Base-by-base conservation (phyloP, 2,888 invertebrate species). In the Plagiodera versicolora region DNA sequence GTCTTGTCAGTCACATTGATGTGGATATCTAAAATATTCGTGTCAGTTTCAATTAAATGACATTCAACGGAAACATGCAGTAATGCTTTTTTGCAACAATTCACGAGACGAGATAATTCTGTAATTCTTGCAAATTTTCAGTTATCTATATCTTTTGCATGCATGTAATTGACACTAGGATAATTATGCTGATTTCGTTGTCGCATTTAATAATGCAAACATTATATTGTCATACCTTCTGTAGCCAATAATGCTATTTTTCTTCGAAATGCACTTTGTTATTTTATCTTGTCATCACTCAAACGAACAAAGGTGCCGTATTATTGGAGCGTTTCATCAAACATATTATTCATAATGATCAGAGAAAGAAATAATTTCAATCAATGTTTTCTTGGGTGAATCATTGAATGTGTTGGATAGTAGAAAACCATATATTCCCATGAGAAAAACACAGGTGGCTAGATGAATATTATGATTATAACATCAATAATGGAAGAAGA, bases 111-210 rank as follows among this genome's bases (percentile, higher is more conserved):
- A 52, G 53, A 64, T 64, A 58, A 61, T 64, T 58, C 46, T 4
- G 46, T 64, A 56, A 64, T 64, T 60, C 60, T 52, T 55, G 54
- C 47, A 54, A 62, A 64, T 64, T 60, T 59, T 47, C 47, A 56
- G 57, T 58, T 56, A 62, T 64, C 65, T 63, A 48, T 51, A 64
- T 62, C 61, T 64, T 64, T 66, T 50, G 66, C 66, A 66, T 66
- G 66, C 53, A 58, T 54, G 50, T 66, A 64, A 66, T 64, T 64
- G 62, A 56, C 60, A 53, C 55, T 44, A 9, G 19, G 46, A 58
- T 56, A 59, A 61, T 61, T 58, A 46, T 46, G 55, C 32, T 54
- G 54, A 55, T 54, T 61, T 62, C 56, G 61, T 59, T 58, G 58
- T 47, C 61, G 61, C 61, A 61, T 61, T 57, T 60, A 39, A 51